Percentiles rank a stretch among this genome's conserved stretches.
Evolutionary conservation across 2,113 vertebrate genomes (phyloP).

Genomic region (Aramus guarauna): DNA sequence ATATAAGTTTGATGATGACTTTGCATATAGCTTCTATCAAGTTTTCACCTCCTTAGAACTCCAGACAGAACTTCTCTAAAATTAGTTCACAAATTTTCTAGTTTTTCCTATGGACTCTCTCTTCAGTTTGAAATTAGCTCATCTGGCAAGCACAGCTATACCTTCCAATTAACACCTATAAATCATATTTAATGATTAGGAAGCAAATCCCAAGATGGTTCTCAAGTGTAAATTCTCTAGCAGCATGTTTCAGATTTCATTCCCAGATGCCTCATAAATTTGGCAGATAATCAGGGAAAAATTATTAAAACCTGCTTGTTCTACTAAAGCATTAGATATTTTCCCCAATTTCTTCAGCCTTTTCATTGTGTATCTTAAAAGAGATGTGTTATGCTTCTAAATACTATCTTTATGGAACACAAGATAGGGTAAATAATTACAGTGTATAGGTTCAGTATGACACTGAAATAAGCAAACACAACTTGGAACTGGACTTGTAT

Average conservation of each 20-base stretch:
- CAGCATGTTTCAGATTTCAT: not conserved
- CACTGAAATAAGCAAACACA: not conserved
- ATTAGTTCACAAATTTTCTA: not conserved
- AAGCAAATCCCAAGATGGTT: not conserved
- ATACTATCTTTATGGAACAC: not conserved
- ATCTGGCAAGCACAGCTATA: not conserved
- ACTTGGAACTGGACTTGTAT: not conserved
- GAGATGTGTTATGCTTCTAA: not conserved
- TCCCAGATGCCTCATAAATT: not conserved
- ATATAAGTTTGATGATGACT: not conserved
- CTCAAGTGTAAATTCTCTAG: not conserved
- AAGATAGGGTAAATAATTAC: not conserved
- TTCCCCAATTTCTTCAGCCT: not conserved
- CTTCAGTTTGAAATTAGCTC: not conserved
- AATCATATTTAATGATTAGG: not conserved
- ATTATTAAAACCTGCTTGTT: not conserved
- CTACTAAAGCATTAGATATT: not conserved
- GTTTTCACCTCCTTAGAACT: not conserved
- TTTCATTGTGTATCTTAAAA: not conserved
- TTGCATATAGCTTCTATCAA: not conserved
- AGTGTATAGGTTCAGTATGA: not conserved
- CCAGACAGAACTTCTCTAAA: not conserved
- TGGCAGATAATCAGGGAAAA: not conserved
- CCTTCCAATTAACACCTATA: not conserved
- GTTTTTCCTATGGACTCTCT: not conserved